Conservation (phyloP, 2,113 vertebrate species). For the Spilogale gracilis region DNA sequence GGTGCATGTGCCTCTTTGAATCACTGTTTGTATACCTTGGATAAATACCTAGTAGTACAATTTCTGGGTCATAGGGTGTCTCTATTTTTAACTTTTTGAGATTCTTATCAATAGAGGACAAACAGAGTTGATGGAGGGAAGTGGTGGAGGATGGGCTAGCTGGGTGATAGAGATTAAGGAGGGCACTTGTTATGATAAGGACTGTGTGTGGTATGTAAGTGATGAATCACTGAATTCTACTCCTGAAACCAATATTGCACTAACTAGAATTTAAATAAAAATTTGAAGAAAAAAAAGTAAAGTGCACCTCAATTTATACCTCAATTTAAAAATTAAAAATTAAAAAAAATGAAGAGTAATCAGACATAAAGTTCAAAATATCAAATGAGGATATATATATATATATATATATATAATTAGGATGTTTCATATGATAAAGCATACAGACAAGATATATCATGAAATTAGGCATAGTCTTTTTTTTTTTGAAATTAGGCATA, state of each 20-base stretch:
- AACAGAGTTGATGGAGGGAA: background rate
- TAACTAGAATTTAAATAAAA: background rate
- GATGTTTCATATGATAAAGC: background rate
- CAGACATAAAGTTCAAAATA: constrained; percentile 54
- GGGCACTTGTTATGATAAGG: background rate
- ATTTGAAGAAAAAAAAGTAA: background rate
- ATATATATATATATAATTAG: background rate
- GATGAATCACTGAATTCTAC: background rate
- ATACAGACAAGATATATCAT: background rate
- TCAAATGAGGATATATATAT: background rate
- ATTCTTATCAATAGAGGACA: background rate
- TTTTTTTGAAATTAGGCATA: background rate
- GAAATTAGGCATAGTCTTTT: background rate
- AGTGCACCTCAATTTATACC: background rate
- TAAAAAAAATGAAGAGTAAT: background rate
- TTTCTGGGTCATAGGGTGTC: background rate
- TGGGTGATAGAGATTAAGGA: background rate
- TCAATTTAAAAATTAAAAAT: background rate
- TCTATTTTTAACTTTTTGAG: background rate
- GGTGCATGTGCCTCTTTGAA: background rate
- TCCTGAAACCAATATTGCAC: background rate
- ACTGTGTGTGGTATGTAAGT: background rate
- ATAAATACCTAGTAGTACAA: background rate
- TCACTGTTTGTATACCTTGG: background rate
- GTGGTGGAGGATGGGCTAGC: background rate